These are phyloP conservation scores for Epiblema foenella DNA, from an alignment of 2,888 invertebrate species.

Conservation along the genomic window DNA sequence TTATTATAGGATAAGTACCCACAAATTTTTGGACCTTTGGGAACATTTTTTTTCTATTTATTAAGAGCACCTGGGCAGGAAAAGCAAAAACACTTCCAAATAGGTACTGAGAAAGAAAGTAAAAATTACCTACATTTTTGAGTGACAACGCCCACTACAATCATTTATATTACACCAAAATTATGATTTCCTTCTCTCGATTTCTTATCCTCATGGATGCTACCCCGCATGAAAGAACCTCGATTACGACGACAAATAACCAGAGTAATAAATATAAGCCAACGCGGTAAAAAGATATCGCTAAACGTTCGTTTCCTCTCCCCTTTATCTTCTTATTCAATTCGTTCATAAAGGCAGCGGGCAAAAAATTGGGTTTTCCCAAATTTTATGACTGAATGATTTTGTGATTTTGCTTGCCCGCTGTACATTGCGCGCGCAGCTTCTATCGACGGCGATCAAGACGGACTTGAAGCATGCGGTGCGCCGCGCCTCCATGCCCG, in stretches of 20 bases:
- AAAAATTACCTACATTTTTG: too few species aligned
- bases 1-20: too few species aligned
- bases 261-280: not conserved
- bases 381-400: conserved; percentile 26
- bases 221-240: not conserved
- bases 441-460: conserved; percentile 91
- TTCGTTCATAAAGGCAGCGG: conserved; percentile 2
- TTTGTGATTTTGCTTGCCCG: conserved; percentile 46
- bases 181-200: not conserved
- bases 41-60: too few species aligned
- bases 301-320: not conserved
- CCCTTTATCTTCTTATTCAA: not conserved
- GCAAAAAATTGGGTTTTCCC: conserved; percentile 10
- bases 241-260: not conserved
- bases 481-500: conserved; percentile 79
- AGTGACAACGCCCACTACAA: not conserved
- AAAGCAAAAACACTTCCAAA: too few species aligned
- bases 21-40: too few species aligned
- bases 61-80: too few species aligned
- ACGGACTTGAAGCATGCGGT: conserved; percentile 87
- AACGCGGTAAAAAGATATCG: not conserved
- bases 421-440: conserved; percentile 79
- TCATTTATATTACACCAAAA: not conserved
- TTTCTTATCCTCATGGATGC: not conserved
- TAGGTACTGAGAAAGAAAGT: too few species aligned